Percentiles rank a stretch among this genome's conserved stretches.
Conservation (phyloP, 2,797 vertebrate species). For the Fratercula arctica region DNA sequence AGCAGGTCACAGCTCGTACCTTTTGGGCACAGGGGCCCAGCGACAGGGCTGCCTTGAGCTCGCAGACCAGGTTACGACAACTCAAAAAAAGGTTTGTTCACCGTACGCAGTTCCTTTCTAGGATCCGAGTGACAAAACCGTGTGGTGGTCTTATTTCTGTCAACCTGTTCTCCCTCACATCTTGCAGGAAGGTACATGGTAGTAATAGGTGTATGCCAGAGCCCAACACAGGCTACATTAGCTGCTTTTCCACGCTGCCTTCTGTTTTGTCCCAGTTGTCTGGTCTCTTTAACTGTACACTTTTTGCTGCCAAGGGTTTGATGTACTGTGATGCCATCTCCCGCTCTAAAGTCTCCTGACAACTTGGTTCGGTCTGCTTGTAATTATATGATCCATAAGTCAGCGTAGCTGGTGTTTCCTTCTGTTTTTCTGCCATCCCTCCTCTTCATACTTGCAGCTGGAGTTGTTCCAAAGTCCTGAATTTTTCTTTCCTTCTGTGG, state of each 20-base stretch:
- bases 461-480: background rate
- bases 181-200: background rate
- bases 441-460: background rate
- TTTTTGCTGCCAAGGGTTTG: background rate
- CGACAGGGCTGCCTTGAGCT: background rate
- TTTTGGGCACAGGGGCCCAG: background rate
- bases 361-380: background rate
- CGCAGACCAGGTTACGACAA: background rate
- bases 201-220: background rate
- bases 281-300: background rate
- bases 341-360: background rate
- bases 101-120: background rate
- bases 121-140: background rate
- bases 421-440: background rate
- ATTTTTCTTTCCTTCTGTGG: background rate
- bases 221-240: background rate
- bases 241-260: background rate
- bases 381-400: background rate
- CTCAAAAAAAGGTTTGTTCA: background rate
- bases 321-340: background rate
- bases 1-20: background rate
- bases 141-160: background rate
- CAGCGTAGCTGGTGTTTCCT: background rate
- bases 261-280: background rate
- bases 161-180: rapidly evolving